Evolutionary conservation across 1,140 invertebrate genomes (phyloP), one percentile per base, ranked within the genome.

Genomic region (Phymastichus coffea): DNA sequence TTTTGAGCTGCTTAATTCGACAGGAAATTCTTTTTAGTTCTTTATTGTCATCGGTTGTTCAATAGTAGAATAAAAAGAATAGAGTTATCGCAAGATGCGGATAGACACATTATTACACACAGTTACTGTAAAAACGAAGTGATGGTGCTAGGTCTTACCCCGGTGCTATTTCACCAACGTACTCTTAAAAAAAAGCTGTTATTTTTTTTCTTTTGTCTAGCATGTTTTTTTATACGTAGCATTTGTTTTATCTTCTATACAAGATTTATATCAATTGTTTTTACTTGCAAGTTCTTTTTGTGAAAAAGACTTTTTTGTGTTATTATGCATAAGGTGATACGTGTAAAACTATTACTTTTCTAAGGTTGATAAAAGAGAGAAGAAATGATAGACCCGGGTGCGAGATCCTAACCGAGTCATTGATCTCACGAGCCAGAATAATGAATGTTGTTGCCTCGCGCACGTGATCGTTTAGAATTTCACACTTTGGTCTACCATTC

Each of bases 61-160:
- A n/a, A n/a, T n/a, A n/a, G n/a, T n/a, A n/a, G n/a, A n/a, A n/a
- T n/a, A n/a, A n/a, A n/a, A n/a, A n/a, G n/a, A 49, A 26, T 6
- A 1, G 15, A 44, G 15, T 44, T 23, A 3, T 33, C 40, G 19
- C 26, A 43, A 54, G 26, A 33, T 14, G 20, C 25, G 26, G 22
- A 17, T n/a, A 15, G 3, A 17, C 26, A 40, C 14, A 37, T 2
- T 12, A 33, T 57, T 3, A 40, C 9, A 38, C 38, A 51, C 23
- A 44, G n/a, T n/a, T n/a, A n/a, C 22, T 44, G n/a, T 23, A 58
- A 49, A 6, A 40, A 35, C 22, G 52, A 62, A 70, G 63, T 60
- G 61, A 75, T 72, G 75, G 75, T 77, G 75, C 73, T 75, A 77
- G 69, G 64, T 65, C 60, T 66, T 63, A 71, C 63, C 70, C 63